Evolutionary conservation across 2,113 vertebrate genomes (phyloP).

Genomic region (Heterotis niloticus): DNA sequence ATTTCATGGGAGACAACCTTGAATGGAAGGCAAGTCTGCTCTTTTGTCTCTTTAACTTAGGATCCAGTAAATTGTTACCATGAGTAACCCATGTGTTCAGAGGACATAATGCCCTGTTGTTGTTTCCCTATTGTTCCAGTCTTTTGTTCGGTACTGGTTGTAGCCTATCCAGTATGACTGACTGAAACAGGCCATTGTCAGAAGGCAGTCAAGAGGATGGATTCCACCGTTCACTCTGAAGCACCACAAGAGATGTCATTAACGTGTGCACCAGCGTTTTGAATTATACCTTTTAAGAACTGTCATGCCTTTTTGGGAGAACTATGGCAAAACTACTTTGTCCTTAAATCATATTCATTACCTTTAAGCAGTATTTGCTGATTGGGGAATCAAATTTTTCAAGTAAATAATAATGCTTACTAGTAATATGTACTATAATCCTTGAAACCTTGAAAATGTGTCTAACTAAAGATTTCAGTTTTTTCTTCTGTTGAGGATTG

Average conservation of each 20-base stretch:
- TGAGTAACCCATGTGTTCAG: slow-evolving; percentile 11
- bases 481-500: background rate
- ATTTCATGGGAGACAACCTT: background rate
- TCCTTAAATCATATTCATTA: no score
- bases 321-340: no score
- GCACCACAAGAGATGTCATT: background rate
- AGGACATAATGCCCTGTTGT: slow-evolving; percentile 6
- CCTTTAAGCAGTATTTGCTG: no score
- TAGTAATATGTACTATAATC: no score
- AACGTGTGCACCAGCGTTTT: background rate
- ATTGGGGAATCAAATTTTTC: no score
- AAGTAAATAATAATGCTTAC: no score
- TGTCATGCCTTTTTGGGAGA: no score
- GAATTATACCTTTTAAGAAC: background rate
- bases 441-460: no score
- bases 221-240: background rate
- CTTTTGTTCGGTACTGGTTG: slow-evolving; percentile 3
- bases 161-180: slow-evolving; percentile 8
- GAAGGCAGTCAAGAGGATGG: background rate
- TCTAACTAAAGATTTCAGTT: background rate
- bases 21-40: background rate
- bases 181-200: background rate
- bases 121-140: background rate
- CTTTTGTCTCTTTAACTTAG: background rate
- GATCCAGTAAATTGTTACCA: slow-evolving; percentile 9